These are phyloP conservation scores for Conopomorpha cramerella DNA, from an alignment of 1,140 invertebrate species.

Conservation along the genomic window DNA sequence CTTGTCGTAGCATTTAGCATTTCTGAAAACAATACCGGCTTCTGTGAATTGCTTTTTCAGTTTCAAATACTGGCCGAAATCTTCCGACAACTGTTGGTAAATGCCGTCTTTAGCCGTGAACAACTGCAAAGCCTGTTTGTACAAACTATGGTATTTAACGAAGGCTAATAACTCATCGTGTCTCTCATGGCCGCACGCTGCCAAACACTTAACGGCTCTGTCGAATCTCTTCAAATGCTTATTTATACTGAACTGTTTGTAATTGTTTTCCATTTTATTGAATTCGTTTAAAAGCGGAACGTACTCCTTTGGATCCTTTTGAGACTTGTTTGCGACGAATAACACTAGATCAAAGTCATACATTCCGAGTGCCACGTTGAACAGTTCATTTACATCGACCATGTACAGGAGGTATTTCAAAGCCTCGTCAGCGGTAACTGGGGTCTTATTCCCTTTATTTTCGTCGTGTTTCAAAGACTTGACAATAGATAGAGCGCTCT, in stretches of 20 bases:
- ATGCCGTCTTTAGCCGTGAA: slow-evolving; percentile 57
- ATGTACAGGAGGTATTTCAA: slow-evolving; percentile 82
- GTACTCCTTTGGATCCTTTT: slow-evolving; percentile 93
- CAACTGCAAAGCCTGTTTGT: slow-evolving; percentile 66
- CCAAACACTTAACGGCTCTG: slow-evolving; percentile 74
- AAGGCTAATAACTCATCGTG: slow-evolving; percentile 72
- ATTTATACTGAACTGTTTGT: slow-evolving; percentile 81
- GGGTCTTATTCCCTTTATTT: slow-evolving; percentile 21
- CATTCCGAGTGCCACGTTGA: slow-evolving; percentile 83
- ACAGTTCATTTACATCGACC: slow-evolving; percentile 83
- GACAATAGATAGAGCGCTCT: slow-evolving; percentile 67
- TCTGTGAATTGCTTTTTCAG: slow-evolving; percentile 70
- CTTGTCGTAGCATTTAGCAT: slow-evolving; percentile 50
- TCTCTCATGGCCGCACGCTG: slow-evolving; percentile 63
- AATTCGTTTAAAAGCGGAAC: slow-evolving; percentile 85
- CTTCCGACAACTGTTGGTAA: slow-evolving; percentile 63
- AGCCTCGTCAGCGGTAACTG: slow-evolving; percentile 66
- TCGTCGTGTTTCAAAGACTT: slow-evolving; percentile 63
- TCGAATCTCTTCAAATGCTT: slow-evolving; percentile 77
- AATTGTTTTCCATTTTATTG: slow-evolving; percentile 69
- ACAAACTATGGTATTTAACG: slow-evolving; percentile 73
- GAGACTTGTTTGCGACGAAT: slow-evolving; percentile 82
- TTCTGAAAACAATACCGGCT: slow-evolving; percentile 79
- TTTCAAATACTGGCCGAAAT: slow-evolving; percentile 72
- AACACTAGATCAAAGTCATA: slow-evolving; percentile 87